These are phyloP conservation scores for Tenebrio molitor DNA, from an alignment of 1,140 invertebrate genomes.

Conservation along the genomic window DNA sequence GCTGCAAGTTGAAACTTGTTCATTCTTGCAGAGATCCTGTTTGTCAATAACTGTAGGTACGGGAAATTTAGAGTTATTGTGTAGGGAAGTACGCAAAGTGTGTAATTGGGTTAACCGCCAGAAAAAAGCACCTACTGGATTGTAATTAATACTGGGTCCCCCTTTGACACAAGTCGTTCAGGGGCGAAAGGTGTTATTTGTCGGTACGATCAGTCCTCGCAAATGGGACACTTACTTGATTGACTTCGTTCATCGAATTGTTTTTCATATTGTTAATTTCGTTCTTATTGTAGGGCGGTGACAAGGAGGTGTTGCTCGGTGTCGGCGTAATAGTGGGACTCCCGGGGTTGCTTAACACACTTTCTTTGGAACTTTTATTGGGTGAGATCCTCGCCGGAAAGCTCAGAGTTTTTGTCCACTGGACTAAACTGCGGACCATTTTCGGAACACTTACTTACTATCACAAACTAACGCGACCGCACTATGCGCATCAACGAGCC, in stretches of 20 bases:
- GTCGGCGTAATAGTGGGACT: slow-evolving; percentile 63
- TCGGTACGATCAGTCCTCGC: no score
- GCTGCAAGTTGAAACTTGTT: slow-evolving; percentile 43
- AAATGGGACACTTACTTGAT: slow-evolving; percentile 62
- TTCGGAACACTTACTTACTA: slow-evolving; percentile 44
- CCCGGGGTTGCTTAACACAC: slow-evolving; percentile 64
- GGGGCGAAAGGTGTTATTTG: no score
- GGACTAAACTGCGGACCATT: slow-evolving; percentile 87
- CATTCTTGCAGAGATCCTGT: slow-evolving; percentile 42
- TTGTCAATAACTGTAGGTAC: neutral
- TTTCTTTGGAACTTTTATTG: slow-evolving; percentile 79
- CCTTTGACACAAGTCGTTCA: no score
- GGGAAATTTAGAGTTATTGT: neutral
- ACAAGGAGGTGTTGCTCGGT: slow-evolving; percentile 62
- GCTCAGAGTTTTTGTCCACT: slow-evolving; percentile 90
- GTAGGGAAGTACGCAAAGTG: neutral
- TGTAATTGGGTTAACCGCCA: slow-evolving; percentile 7
- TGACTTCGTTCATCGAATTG: slow-evolving; percentile 62
- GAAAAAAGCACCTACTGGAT: no score
- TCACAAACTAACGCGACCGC: slow-evolving; percentile 19
- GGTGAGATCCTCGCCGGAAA: slow-evolving; percentile 86
- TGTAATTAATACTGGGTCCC: no score
- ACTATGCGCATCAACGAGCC: slow-evolving; percentile 16
- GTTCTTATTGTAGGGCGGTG: slow-evolving; percentile 57
- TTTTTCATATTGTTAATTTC: slow-evolving; percentile 63